phyloP scores from a whole-genome alignment of 2,113 vertebrate species.

The Rhynchopsitta pachyrhyncha region DNA sequence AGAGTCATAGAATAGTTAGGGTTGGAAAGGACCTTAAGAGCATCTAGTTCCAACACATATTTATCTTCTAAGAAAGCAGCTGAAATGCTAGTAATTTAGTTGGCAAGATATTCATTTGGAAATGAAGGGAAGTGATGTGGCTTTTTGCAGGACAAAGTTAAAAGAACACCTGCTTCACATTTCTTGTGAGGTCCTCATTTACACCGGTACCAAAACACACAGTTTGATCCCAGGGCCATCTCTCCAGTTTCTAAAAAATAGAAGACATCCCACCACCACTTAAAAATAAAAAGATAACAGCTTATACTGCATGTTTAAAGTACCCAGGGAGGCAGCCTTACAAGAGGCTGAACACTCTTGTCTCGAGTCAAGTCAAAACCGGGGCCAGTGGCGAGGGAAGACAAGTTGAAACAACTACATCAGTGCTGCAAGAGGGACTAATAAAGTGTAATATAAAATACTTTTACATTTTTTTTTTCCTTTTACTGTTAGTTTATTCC shows the following conservation, averaged over 20 bases:
- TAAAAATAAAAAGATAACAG: neutral
- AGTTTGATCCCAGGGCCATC: neutral
- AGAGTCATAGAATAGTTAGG: too few species aligned
- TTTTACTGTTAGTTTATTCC: neutral
- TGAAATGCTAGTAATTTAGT: neutral
- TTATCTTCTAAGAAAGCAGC: neutral
- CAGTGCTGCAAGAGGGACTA: neutral
- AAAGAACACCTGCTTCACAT: neutral
- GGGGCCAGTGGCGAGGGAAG: neutral
- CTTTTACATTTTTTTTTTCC: neutral
- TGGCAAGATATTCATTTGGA: neutral
- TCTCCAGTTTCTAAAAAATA: neutral
- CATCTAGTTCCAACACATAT: too few species aligned
- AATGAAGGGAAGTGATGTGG: neutral
- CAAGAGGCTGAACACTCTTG: neutral
- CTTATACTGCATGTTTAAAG: rapidly evolving
- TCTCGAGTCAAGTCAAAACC: neutral
- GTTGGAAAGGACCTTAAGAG: too few species aligned
- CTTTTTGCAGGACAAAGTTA: neutral
- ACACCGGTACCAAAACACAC: neutral
- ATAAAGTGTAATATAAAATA: neutral
- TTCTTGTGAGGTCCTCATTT: neutral
- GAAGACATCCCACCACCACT: neutral
- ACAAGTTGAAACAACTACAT: neutral
- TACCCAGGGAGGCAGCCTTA: neutral